Base-by-base conservation (phyloP, 2,888 invertebrate genomes). In the Cephus runcator region DNA sequence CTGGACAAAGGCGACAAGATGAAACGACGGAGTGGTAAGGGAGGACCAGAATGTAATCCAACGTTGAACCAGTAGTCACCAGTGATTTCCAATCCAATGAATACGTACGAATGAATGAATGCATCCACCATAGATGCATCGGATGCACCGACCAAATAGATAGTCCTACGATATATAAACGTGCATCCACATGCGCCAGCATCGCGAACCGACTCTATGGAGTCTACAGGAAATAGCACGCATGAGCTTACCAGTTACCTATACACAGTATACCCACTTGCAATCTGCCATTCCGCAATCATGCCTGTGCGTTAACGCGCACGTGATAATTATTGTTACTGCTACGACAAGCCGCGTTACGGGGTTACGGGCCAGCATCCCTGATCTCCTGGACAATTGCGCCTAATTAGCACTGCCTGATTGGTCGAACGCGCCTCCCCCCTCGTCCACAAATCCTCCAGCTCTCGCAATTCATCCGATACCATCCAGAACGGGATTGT, bases 361-460 rank as follows among this genome's bases (percentile, higher is more conserved):
- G 56, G 56, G 56, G 56, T 56, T 56, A 56, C 56, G 23, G 36
- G 34, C 73, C 71, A 56, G 71, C 68, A 34, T 34, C 75, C 69
- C 73, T 73, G 77, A 34, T 56, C 81, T 81, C 82, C 79, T 69
- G 79, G 83, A 84, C 84, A 85, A 85, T 85, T 81, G 85, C 81
- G 77, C 79, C 82, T 85, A 85, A 85, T 85, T 85, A 85, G 83
- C 85, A 82, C 77, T 40, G 34, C 71, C 23, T 34, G 71, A 71
- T 71, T 34, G 71, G 31, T 15, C 71, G 31, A 71, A 12, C 33
- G 34, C 56, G 6, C 6, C 1, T 4, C 40, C 0, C 56, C 2
- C 23, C 40, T 15, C 40, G 9, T 23, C 9, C 56, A 9, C 56
- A 23, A 56, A 2, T 56, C 23, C 23, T 56, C 23, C 1, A 1